A percentile compares a stretch with the other conserved stretches of the same genome.
These are phyloP conservation scores for Perca schrenkii DNA, from an alignment of 2,113 vertebrate genomes.

Conservation along the genomic window DNA sequence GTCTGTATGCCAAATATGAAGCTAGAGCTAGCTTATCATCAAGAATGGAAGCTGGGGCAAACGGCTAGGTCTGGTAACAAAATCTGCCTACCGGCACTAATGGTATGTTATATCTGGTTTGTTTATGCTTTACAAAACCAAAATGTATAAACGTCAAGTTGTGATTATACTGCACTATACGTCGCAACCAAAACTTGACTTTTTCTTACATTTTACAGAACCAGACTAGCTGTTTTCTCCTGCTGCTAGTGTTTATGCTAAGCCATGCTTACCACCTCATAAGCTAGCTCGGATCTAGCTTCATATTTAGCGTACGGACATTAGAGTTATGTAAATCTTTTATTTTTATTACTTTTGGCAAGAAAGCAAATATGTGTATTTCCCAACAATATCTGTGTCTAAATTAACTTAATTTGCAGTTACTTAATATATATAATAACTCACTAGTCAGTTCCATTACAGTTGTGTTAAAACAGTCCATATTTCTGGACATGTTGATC, in stretches of 20 bases:
- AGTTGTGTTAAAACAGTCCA: neutral
- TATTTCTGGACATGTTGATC: neutral
- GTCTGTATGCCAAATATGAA: neutral
- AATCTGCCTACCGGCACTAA: neutral
- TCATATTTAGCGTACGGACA: neutral
- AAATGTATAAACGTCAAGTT: neutral
- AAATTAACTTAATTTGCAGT: neutral
- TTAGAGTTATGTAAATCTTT: neutral
- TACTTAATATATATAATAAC: neutral
- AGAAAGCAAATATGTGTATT: neutral
- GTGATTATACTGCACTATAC: neutral
- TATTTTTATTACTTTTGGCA: neutral
- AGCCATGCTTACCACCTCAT: neutral
- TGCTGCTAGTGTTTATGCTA: neutral
- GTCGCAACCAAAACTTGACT: neutral
- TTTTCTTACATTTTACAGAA: neutral
- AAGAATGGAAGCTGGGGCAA: too few relatives aligned
- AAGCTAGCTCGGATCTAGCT: neutral
- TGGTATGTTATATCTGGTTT: neutral
- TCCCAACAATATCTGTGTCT: neutral
- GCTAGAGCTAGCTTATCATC: neutral
- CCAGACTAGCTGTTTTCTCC: neutral
- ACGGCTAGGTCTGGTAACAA: neutral
- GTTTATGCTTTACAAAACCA: neutral
- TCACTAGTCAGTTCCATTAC: neutral